phyloP scores from a whole-genome alignment of 2,888 invertebrate genomes.

The Oscheius myriophilus region DNA sequence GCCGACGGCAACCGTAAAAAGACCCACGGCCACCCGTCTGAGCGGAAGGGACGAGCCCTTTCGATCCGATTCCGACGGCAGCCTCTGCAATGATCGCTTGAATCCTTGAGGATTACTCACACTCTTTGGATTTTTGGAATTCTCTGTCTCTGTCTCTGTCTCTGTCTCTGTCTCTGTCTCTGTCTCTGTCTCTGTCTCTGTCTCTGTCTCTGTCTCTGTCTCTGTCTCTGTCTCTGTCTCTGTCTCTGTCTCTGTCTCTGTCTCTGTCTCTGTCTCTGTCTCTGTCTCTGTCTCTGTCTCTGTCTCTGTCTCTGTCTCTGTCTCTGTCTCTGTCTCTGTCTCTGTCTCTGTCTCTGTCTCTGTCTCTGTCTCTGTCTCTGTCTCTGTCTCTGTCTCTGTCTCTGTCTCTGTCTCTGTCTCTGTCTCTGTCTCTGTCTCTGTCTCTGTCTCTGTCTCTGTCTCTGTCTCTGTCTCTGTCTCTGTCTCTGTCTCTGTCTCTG shows the following conservation, averaged over 20 bases:
- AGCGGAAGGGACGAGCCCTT: too few species aligned
- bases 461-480: constrained; percentile 18
- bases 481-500: constrained; percentile 17
- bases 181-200: background rate
- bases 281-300: constrained; percentile 2
- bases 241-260: constrained; percentile 5
- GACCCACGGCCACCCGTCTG: too few species aligned
- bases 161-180: background rate
- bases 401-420: background rate
- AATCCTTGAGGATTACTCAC: too few species aligned
- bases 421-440: constrained; percentile 1
- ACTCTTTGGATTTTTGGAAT: too few species aligned
- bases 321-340: background rate
- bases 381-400: background rate
- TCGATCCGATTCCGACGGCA: too few species aligned
- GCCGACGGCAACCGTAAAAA: too few species aligned
- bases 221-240: constrained; percentile 2
- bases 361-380: background rate
- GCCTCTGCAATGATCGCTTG: too few species aligned
- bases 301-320: background rate
- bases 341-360: background rate
- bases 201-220: background rate
- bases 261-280: constrained; percentile 9
- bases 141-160: constrained; percentile 15
- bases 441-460: constrained; percentile 13